phyloP scores from a whole-genome alignment of 2,797 vertebrate species.

The Gallinago solitaria region DNA sequence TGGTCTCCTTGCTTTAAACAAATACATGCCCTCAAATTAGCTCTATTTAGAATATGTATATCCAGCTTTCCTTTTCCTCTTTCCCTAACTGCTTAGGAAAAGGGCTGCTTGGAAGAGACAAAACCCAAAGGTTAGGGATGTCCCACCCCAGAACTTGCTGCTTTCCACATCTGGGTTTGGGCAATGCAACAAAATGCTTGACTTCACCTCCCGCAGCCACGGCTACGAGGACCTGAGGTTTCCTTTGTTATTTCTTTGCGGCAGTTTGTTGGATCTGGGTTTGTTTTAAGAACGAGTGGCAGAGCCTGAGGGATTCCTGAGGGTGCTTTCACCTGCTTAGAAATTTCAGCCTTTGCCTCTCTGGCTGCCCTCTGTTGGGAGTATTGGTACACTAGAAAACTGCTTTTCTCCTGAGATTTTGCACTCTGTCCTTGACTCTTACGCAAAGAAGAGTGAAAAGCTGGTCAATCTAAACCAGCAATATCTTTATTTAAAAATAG shows the following conservation, averaged over 20 bases:
- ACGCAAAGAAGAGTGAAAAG: neutral
- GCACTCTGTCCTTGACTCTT: neutral
- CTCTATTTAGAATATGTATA: neutral
- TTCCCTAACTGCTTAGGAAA: neutral
- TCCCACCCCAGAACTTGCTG: neutral
- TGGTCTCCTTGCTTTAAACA: neutral
- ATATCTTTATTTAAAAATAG: neutral
- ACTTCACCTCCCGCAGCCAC: neutral
- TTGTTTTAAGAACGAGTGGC: neutral
- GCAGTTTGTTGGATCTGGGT: neutral
- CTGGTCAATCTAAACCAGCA: neutral
- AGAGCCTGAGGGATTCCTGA: neutral
- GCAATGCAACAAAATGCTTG: neutral
- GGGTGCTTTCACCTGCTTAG: conserved; percentile 25
- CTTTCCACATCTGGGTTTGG: neutral
- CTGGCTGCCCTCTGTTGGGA: neutral
- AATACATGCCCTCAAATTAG: neutral
- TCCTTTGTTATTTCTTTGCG: neutral
- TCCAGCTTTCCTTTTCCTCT: neutral
- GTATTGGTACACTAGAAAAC: neutral
- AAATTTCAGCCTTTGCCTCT: neutral
- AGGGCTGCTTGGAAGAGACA: neutral
- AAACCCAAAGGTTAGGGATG: neutral
- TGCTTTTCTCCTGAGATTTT: neutral
- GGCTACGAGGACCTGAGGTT: neutral